Evolutionary conservation across 2,797 vertebrate species (phyloP).

Genomic region (Phoeniculus purpureus): DNA sequence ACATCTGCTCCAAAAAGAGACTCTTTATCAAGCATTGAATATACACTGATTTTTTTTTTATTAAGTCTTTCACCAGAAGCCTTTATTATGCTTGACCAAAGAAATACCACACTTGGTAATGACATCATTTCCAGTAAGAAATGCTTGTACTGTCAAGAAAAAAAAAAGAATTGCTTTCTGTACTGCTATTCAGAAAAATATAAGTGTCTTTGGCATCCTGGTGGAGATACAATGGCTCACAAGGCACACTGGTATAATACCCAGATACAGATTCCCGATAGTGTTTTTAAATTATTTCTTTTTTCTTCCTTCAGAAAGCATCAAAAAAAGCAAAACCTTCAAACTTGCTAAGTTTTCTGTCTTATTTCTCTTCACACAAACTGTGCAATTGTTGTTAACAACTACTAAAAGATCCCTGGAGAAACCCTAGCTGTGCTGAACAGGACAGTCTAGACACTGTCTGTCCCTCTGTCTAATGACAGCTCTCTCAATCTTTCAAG

Average conservation of each 20-base stretch:
- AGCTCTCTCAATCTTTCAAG: not conserved
- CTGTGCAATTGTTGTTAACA: not conserved
- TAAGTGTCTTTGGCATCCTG: not conserved
- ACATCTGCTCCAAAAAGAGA: not conserved
- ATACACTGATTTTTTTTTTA: not conserved
- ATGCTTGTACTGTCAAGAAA: not conserved
- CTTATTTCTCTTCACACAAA: not conserved
- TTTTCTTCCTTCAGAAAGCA: not conserved
- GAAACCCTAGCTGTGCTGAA: not conserved
- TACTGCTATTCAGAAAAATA: not conserved
- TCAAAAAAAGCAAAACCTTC: not conserved
- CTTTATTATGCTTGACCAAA: not conserved
- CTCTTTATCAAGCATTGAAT: not conserved
- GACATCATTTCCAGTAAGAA: not conserved
- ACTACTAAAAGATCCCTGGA: not conserved
- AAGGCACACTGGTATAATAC: rapidly evolving
- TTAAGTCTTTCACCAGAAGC: not conserved
- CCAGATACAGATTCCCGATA: not conserved
- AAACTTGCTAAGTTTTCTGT: not conserved
- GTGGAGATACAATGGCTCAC: not conserved
- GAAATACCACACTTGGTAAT: not conserved
- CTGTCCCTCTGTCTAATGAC: not conserved
- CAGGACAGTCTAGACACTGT: not conserved
- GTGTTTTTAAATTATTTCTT: not conserved
- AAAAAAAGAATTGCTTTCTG: not conserved